Evolutionary conservation across 1,140 invertebrate genomes (phyloP), one percentile per base, ranked within the genome.

Genomic region (Bombus difficillimus): DNA sequence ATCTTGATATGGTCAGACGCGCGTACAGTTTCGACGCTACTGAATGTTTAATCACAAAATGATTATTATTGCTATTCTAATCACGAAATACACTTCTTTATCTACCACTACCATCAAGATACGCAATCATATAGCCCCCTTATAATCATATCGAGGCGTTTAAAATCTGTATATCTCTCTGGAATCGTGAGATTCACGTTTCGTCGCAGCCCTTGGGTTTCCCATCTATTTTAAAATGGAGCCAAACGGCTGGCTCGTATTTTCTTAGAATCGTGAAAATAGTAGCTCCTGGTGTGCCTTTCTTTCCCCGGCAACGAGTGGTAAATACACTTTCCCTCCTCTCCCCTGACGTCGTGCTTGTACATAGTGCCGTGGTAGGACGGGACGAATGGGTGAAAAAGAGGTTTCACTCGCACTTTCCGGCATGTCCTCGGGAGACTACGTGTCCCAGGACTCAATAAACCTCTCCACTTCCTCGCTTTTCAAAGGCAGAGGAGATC

Each of bases 381-480:
- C 64, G 39, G 72, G 66, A 66, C n/a, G 85, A 47, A 68, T 34
- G 41, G 76, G 68, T 32, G 71, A 81, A 83, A 80, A 86, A 88
- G 77, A 88, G 89, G 86, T 90, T 90, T 90, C 89, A 86, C 89
- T 90, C 89, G 89, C 89, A 88, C 89, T 90, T 90, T 88, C 83
- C 80, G 86, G 86, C 83, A 83, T 90, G 89, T 90, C 89, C 89
- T 91, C 84, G 84, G 85, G 90, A 90, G 89, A 86, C 87, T 90
- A 88, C 89, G 89, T 84, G 87, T 91, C 89, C 86, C 89, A 90
- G 89, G 90, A 90, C 90, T 90, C 89, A 90, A 91, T 91, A 91
- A 91, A 91, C 90, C 90, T 89, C 88, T 91, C 81, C 86, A 80
- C 88, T 89, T 81, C 83, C 86, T 91, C 90, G 88, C 88, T 86